These are phyloP conservation scores for Hedya salicella DNA, from an alignment of 2,888 invertebrate species.

Conservation along the genomic window DNA sequence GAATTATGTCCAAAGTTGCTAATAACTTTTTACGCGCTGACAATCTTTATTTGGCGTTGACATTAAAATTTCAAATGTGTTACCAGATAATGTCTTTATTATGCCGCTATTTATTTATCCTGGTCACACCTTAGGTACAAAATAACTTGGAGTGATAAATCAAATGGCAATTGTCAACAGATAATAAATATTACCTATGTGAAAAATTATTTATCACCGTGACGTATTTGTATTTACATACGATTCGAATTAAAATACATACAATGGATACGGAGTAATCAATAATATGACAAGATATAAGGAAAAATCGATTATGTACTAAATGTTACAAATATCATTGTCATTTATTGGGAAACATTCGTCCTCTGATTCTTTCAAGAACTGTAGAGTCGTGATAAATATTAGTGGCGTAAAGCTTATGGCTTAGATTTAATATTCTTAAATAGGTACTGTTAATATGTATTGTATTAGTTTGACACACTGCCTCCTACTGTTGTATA, in stretches of 20 bases:
- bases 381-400: too few species aligned
- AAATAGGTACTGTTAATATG: too few species aligned
- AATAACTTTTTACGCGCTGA: slow-evolving; percentile 17
- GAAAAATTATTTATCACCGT: slow-evolving; percentile 15
- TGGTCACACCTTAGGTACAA: slow-evolving; percentile 23
- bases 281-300: not conserved
- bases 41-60: slow-evolving; percentile 25
- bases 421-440: too few species aligned
- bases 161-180: slow-evolving; percentile 14
- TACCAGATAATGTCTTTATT: slow-evolving; percentile 28
- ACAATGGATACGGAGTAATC: not conserved
- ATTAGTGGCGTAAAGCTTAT: too few species aligned
- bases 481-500: too few species aligned
- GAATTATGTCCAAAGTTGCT: slow-evolving; percentile 8
- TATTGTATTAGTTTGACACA: too few species aligned
- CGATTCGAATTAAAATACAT: not conserved
- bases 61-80: slow-evolving; percentile 27
- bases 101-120: slow-evolving; percentile 27
- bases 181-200: slow-evolving; percentile 11
- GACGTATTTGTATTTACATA: slow-evolving; percentile 3
- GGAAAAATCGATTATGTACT: not conserved
- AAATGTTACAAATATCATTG: not conserved
- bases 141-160: slow-evolving; percentile 18
- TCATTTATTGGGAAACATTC: not conserved
- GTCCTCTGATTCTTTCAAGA: too few species aligned